Percentiles rank a stretch among this genome's conserved stretches.
Conservation (phyloP, 2,797 vertebrate genomes). For the Malacoraja senta region DNA sequence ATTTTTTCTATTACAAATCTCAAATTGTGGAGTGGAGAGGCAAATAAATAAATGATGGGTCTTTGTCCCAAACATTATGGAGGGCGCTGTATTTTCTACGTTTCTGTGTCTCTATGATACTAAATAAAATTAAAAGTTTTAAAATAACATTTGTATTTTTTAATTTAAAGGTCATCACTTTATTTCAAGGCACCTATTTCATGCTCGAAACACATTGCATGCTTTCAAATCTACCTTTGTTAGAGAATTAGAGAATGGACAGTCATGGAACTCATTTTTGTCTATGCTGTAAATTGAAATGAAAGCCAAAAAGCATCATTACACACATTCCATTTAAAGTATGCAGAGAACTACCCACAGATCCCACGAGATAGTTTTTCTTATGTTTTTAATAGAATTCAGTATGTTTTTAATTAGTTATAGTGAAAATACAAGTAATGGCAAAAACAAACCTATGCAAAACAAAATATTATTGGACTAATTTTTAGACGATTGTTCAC, state of each 20-base stretch:
- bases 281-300: not conserved
- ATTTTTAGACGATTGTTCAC: not conserved
- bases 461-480: not conserved
- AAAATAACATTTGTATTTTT: too few species aligned
- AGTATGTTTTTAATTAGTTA: constrained; percentile 31
- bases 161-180: not conserved
- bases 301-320: constrained; percentile 15
- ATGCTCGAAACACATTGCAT: not conserved
- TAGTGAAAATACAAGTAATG: constrained; percentile 23
- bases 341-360: constrained; percentile 12
- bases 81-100: too few species aligned
- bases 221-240: not conserved
- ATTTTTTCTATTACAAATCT: too few species aligned
- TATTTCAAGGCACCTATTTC: not conserved
- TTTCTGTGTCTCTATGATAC: not conserved
- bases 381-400: constrained; percentile 32
- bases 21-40: too few species aligned
- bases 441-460: not conserved
- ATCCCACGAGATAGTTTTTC: constrained; percentile 13
- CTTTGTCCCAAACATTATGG: too few species aligned
- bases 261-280: not conserved
- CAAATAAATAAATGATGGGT: too few species aligned
- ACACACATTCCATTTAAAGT: constrained; percentile 34
- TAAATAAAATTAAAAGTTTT: not conserved
- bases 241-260: not conserved